Base-by-base conservation (phyloP, 2,888 invertebrate species). In the Catocala nupta region DNA sequence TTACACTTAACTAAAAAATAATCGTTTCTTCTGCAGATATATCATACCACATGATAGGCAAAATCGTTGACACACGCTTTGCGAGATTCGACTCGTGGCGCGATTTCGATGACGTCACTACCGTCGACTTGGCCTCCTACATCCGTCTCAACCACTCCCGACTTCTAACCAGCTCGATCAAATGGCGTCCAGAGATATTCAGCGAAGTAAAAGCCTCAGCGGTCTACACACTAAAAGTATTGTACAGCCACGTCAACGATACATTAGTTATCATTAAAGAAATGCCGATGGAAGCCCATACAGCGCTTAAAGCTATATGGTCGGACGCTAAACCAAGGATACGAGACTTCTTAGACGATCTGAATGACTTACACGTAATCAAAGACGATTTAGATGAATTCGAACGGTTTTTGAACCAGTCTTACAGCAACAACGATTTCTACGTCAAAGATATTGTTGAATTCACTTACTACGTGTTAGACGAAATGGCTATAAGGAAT, bases 101-200 rank as follows among this genome's bases (percentile, higher is more conserved):
- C 45, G 96, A 97, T 76, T 98, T 96, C 81, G 97, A 97, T 70
- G 97, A 97, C 85, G 96, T 97, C 75, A 95, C 95, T 2, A 95
- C 97, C 48, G 96, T 96, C 4, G 98, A 98, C 87, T 90, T 98
- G 25, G 95, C 96, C 5, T 97, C 97, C 25, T 97, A 97, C 85
- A 91, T 98, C 51, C 95, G 96, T 34, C 95, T 98, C 73, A 98
- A 98, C 90, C 98, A 98, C 84, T 98, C 98, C 0, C 95, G 97
- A 44, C 92, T 98, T 0, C 93, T 98, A 11, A 97, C 97, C 1
- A 97, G 97, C 65, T 96, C 95, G n/a, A 90, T 98, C 25, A 94
- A 95, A 63, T 98, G 98, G 98, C 95, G 97, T 25, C 97, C 97
- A 0, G 95, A 96, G 71, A 95, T 98, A 33, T 96, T 95, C 77